Percentiles rank a stretch among this genome's conserved stretches.
Evolutionary conservation across 2,888 invertebrate genomes (phyloP).

Genomic region (Archips crataeganus): DNA sequence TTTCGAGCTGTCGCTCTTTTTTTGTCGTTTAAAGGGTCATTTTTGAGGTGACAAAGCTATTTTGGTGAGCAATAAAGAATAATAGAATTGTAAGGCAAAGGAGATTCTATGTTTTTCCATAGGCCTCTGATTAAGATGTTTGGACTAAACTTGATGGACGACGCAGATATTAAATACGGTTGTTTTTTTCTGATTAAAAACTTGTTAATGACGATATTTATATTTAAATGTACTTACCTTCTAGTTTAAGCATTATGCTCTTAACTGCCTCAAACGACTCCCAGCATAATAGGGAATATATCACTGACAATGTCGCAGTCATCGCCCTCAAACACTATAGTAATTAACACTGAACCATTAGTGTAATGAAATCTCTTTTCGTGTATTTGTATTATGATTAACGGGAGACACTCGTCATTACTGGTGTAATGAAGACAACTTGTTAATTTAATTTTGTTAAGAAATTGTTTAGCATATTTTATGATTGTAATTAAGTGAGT

Average conservation of each 20-base stretch:
- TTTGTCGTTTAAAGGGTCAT: slow-evolving; percentile 5
- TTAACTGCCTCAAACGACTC: not conserved
- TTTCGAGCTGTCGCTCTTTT: slow-evolving; percentile 60
- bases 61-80: too few relatives aligned
- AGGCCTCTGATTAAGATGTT: too few relatives aligned
- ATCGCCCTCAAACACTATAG: slow-evolving; percentile 86
- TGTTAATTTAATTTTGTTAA: slow-evolving; percentile 38
- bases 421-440: slow-evolving; percentile 37
- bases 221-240: not conserved
- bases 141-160: too few relatives aligned
- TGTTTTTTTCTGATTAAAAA: too few relatives aligned
- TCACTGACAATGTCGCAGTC: slow-evolving; percentile 58
- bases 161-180: too few relatives aligned
- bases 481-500: slow-evolving; percentile 19
- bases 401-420: slow-evolving; percentile 45
- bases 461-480: slow-evolving; percentile 33
- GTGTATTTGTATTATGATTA: slow-evolving; percentile 56
- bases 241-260: not conserved
- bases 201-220: too few relatives aligned
- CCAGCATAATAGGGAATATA: slow-evolving; percentile 18
- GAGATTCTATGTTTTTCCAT: too few relatives aligned
- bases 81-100: too few relatives aligned
- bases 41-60: slow-evolving; percentile 4
- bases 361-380: slow-evolving; percentile 89
- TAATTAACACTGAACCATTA: slow-evolving; percentile 92